Conservation (phyloP, 2,888 invertebrate species). For the Pycnomerus fuliginosus region DNA sequence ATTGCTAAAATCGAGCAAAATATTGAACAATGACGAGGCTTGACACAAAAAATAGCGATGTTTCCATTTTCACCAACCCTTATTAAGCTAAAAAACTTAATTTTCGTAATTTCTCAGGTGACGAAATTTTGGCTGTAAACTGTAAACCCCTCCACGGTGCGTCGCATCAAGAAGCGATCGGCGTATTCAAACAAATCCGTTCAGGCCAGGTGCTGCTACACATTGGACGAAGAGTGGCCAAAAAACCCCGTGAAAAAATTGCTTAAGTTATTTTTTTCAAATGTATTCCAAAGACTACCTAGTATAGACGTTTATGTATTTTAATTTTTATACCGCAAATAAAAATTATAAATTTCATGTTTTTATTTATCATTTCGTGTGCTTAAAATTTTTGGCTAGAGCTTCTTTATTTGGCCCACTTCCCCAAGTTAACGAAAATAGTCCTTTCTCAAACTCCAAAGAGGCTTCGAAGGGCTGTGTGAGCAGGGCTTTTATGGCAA, state of each 20-base stretch:
- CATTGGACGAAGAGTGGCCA: slow-evolving; percentile 60
- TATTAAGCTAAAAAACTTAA: no score
- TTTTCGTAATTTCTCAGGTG: no score
- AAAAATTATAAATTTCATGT: slow-evolving; percentile 8
- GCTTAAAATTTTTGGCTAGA: slow-evolving; percentile 38
- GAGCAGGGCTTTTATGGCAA: slow-evolving; percentile 21
- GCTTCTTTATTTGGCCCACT: slow-evolving; percentile 37
- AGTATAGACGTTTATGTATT: slow-evolving; percentile 22
- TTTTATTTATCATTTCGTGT: slow-evolving; percentile 29
- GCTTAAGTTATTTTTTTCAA: slow-evolving; percentile 33
- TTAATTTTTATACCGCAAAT: slow-evolving; percentile 20
- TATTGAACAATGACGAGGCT: no score
- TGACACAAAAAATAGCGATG: no score
- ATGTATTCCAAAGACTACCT: slow-evolving; percentile 40
- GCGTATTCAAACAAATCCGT: slow-evolving; percentile 76
- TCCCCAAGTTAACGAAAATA: slow-evolving; percentile 42
- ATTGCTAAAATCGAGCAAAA: no score
- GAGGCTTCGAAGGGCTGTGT: slow-evolving; percentile 26
- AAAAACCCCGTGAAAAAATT: slow-evolving; percentile 45
- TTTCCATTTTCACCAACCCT: no score
- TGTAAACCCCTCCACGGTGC: slow-evolving; percentile 74
- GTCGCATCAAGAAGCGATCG: slow-evolving; percentile 77
- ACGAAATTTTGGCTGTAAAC: slow-evolving; percentile 79
- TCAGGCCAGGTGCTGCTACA: slow-evolving; percentile 74
- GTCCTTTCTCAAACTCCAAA: slow-evolving; percentile 32